Evolutionary conservation across 2,113 vertebrate genomes (phyloP).

Genomic region (Naja naja): DNA sequence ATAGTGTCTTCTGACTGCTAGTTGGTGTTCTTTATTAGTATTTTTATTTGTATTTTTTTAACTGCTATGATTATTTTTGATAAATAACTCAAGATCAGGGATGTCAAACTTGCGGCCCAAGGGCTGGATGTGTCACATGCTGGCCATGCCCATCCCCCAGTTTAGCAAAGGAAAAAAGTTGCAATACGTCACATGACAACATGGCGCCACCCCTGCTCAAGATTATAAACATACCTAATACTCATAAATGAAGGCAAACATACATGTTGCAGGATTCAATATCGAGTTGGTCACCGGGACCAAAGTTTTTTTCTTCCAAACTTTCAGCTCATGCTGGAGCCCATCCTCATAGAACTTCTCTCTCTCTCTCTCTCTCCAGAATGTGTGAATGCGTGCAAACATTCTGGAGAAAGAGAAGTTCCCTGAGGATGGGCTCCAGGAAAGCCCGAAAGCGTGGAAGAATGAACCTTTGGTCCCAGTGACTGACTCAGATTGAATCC

Average conservation of each 20-base stretch:
- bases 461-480: not conserved
- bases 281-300: no score
- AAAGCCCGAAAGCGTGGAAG: not conserved
- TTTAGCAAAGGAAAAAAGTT: no score
- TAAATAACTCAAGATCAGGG: not conserved
- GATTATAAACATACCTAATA: not conserved
- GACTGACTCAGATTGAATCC: not conserved
- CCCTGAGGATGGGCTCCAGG: not conserved
- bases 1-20: not conserved
- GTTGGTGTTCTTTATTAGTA: not conserved
- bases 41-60: no score
- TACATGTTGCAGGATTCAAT: no score
- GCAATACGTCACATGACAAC: no score
- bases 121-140: no score
- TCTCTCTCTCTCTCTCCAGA: not conserved
- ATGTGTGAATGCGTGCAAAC: not conserved
- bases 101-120: no score
- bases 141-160: no score
- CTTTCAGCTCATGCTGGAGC: no score
- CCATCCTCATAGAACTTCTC: no score
- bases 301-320: no score
- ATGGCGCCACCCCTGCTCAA: not conserved
- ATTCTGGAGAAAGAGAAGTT: not conserved
- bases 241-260: no score
- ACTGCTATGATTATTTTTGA: not conserved